Conservation (phyloP, 1,140 invertebrate species). For the Psilanteris sp. region DNA sequence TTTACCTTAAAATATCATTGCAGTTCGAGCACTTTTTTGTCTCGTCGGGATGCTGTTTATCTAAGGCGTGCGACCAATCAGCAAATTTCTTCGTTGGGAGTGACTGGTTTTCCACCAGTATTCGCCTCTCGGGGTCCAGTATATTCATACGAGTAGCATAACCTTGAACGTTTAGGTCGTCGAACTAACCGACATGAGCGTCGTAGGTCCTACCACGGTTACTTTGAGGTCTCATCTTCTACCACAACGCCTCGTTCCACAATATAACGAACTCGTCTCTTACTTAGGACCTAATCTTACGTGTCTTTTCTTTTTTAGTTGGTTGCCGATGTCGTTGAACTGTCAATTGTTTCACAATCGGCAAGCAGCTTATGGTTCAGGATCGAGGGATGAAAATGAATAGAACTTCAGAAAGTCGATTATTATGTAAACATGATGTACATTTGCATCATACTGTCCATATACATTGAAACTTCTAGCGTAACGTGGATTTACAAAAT, state of each 20-base stretch:
- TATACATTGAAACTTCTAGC: no score
- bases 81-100: slow-evolving; percentile 30
- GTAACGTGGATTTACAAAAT: no score
- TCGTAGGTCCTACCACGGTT: slow-evolving; percentile 46
- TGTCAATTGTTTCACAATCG: slow-evolving; percentile 19
- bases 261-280: slow-evolving; percentile 22
- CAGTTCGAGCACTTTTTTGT: slow-evolving; percentile 3
- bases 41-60: slow-evolving; percentile 20
- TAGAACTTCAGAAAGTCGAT: slow-evolving; percentile 3
- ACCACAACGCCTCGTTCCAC: slow-evolving; percentile 37
- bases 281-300: slow-evolving; percentile 36
- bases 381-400: no score
- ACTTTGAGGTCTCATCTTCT: slow-evolving; percentile 51
- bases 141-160: slow-evolving; percentile 54
- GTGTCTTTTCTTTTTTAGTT: slow-evolving; percentile 30
- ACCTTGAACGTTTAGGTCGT: slow-evolving; percentile 63
- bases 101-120: slow-evolving; percentile 54
- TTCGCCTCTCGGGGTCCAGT: slow-evolving; percentile 48
- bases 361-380: no score
- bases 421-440: no score
- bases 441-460: no score
- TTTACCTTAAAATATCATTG: slow-evolving; percentile 16
- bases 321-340: slow-evolving; percentile 34
- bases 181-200: slow-evolving; percentile 52
- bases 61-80: slow-evolving; percentile 29